Conservation (phyloP, 2,113 vertebrate species). For the Cettia cetti region DNA sequence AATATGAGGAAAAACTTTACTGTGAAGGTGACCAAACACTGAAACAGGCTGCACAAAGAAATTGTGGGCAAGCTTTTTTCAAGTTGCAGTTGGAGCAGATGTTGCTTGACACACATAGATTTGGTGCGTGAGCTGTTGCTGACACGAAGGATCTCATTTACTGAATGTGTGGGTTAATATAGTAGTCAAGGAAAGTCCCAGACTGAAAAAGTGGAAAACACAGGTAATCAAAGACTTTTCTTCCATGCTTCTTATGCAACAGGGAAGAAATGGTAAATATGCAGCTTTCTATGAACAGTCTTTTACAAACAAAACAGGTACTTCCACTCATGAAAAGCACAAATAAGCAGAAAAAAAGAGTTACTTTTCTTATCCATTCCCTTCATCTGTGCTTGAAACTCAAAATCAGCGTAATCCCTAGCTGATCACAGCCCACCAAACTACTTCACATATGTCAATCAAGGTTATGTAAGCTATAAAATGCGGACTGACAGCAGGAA, state of each 20-base stretch:
- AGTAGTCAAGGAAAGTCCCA: background rate
- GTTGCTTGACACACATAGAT: background rate
- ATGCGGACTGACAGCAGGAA: background rate
- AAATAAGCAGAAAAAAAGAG: background rate
- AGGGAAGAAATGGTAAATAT: background rate
- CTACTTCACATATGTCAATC: slow-evolving; percentile 18
- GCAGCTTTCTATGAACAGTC: background rate
- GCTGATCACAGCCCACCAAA: slow-evolving; percentile 10
- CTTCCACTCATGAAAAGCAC: background rate
- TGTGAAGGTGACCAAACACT: background rate
- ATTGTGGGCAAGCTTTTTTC: background rate
- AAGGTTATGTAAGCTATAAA: slow-evolving; percentile 4
- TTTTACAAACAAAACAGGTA: background rate
- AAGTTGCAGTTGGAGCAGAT: background rate
- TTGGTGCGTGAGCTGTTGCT: background rate
- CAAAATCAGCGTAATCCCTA: slow-evolving; percentile 25
- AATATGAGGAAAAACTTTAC: background rate
- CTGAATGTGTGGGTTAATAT: background rate
- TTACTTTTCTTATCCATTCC: background rate
- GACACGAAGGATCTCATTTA: background rate
- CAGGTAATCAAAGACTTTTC: background rate
- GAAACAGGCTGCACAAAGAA: background rate
- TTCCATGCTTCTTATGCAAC: background rate
- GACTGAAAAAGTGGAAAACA: background rate
- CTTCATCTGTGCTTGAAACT: slow-evolving; percentile 2